Evolutionary conservation across 2,113 vertebrate species (phyloP), one percentile per base, ranked within the genome.

Genomic region (Sceloporus undulatus): DNA sequence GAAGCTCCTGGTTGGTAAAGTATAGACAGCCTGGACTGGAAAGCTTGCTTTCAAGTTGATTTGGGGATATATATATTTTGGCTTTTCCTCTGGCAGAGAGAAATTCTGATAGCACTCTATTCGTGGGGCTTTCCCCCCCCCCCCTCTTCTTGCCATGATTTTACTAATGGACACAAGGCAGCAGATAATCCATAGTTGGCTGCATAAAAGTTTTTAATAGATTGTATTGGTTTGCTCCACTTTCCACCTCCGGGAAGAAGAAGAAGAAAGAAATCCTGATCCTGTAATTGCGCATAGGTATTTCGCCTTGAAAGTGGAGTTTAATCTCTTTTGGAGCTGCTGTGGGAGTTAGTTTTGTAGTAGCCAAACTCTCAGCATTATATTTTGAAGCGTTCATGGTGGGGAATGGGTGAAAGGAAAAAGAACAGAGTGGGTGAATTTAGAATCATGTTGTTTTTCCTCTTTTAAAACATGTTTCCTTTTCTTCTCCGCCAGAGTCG

Each of bases 141-240:
- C 48, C 48, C 7, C 48, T 18, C 18, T 62, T 14, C 79, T 74
- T 87, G 90, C 76, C 74, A 86, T 0, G 0, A 85, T 92, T 94
- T 82, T 94, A 92, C 91, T 92, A 84, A 10, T 65, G 16, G 0
- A 68, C 89, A 86, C 11, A 0, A 91, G 85, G n/a, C 62, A 91
- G 84, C 92, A 79, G 94, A 94, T 96, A 93, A 95, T 92, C 91
- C 91, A 27, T 42, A 65, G 87, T 29, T 13, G 68, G 84, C 91
- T 90, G 79, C 84, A 71, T 79, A 86, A 92, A 87, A 85, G 84
- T 85, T 85, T 65, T 89, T 84, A 87, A 89, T 71, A 9, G 59
- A 65, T 86, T 77, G 77, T 23, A 16, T 86, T 27, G 73, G 62
- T 71, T 65, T 23, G 38, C 2, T 38, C n/a, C 77, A 52, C 85